Evolutionary conservation across 2,797 vertebrate genomes (phyloP), one percentile per base, ranked within the genome.

Genomic region (Ctenosaura bakeri): DNA sequence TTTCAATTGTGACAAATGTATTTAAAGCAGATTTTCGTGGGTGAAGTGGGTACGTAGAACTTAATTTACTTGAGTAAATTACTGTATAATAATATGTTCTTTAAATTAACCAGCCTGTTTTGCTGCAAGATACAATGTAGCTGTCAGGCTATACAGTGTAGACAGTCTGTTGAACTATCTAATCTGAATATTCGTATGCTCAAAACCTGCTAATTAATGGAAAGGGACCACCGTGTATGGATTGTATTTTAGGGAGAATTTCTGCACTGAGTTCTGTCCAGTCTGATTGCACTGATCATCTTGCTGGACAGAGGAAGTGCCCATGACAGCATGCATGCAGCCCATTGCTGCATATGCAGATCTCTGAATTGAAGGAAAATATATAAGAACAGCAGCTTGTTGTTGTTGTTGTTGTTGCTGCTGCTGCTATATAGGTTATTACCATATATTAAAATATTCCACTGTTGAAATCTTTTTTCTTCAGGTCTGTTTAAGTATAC

Each of bases 401-500:
- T 69, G 10, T 32, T 69, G 29, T 13, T 69, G 59, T 22, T 62
- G 59, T 22, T 64, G 62, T 20, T 64, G 4, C 1, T 64, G 4
- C 59, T 62, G 20, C 59, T 62, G 22, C 62, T 46, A 9, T 46
- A 46, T 87, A 59, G 2, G 14, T 91, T 93, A 80, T 81, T 90
- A 83, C 82, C 42, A 80, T 84, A 64, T 79, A 88, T 7, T 59
- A 66, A 0, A 0, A 66, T 92, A 46, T 79, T 91, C 93, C 50
- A 46, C 35, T 85, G 14, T 88, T 80, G 92, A 94, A 89, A 80
- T 10, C n/a, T 76, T 92, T 50, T 62, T 29, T n/a, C 62, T 93
- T 88, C 94, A 99, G 99, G 99, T 99, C 90, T 99, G 99, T 98
- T 99, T 99, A 98, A 99, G 99, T 95, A 99, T 99, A 96, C 98